phyloP scores from a whole-genome alignment of 1,140 invertebrate species.

The Bombus fervidus region DNA sequence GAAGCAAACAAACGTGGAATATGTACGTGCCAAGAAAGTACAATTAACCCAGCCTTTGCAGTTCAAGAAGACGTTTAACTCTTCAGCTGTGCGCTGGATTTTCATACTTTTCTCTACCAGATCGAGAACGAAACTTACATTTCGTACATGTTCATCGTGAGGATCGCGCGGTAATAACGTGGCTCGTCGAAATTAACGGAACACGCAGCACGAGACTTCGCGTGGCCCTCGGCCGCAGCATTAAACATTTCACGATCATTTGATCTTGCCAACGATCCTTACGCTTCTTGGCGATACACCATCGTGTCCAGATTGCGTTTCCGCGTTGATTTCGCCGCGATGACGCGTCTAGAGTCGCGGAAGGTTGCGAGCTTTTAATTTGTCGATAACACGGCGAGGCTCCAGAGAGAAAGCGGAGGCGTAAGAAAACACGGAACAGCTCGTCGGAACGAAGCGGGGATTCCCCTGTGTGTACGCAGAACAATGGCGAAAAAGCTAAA shows the following conservation, averaged over 20 bases:
- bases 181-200: no score
- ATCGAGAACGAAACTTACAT: no score
- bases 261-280: background rate
- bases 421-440: background rate
- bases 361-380: conserved; percentile 34
- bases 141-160: no score
- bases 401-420: background rate
- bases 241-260: background rate
- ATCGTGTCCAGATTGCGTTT: background rate
- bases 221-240: no score
- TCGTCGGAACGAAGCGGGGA: background rate
- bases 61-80: no score
- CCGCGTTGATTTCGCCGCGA: background rate
- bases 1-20: no score
- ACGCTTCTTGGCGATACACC: background rate
- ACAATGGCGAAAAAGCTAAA: conserved; percentile 34
- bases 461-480: conserved; percentile 12
- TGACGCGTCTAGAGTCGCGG: conserved; percentile 4
- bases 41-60: no score
- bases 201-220: no score
- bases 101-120: no score
- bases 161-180: no score
- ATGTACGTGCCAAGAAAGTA: no score
- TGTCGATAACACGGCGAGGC: background rate
- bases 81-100: no score